Percentiles rank a stretch among this genome's conserved stretches.
Evolutionary conservation across 1,140 invertebrate species (phyloP).

Genomic region (Platyscapa corneri): DNA sequence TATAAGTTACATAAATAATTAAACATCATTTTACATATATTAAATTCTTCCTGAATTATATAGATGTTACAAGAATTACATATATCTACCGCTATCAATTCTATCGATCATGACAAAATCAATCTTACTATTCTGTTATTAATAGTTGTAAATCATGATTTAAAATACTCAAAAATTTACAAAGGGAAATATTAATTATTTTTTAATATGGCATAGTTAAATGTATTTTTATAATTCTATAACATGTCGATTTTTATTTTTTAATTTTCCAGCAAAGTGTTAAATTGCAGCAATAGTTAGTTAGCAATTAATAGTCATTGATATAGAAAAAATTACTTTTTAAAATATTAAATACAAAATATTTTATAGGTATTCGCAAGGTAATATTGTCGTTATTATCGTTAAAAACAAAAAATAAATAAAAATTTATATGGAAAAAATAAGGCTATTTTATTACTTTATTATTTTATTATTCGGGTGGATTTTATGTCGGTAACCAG

Average conservation of each 20-base stretch:
- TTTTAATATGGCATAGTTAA: no score
- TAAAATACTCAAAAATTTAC: no score
- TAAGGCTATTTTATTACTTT: conserved; percentile 3
- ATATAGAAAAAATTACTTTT: background rate
- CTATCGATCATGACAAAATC: no score
- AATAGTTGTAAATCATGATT: no score
- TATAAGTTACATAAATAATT: no score
- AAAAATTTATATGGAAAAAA: background rate
- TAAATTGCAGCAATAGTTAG: background rate
- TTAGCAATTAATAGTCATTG: conserved; percentile 2
- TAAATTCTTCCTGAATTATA: no score
- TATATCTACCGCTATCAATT: no score
- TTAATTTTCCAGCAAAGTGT: background rate
- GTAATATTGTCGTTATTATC: background rate
- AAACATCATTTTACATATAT: no score
- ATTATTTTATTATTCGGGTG: background rate
- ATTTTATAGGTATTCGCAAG: background rate
- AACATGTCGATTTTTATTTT: background rate
- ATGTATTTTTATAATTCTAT: background rate
- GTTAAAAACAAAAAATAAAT: background rate
- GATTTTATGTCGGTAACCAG: background rate
- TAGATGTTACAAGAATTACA: no score
- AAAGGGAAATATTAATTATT: background rate
- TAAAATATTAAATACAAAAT: conserved; percentile 3
- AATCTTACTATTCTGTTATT: no score